Conservation (phyloP, 2,797 vertebrate genomes). For the Lagocephalus sceleratus region DNA sequence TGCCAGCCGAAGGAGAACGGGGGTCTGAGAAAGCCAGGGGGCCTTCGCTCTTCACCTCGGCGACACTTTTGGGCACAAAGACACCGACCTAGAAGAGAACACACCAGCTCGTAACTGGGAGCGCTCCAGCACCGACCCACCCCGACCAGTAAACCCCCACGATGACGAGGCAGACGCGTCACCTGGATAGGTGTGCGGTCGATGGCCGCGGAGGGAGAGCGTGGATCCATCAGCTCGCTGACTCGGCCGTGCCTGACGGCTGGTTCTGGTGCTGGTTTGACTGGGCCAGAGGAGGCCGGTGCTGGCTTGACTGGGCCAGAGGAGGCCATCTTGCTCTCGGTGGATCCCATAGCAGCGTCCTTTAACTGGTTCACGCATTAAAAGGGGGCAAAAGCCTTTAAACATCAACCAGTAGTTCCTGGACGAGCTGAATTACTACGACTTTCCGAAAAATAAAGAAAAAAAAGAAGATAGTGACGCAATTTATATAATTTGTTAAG, state of each 20-base stretch:
- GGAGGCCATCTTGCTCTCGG: conserved; percentile 69
- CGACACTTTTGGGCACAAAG: conserved; percentile 23
- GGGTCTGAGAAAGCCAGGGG: conserved; percentile 61
- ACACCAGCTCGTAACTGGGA: neutral
- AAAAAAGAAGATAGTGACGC: neutral
- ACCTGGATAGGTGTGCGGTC: conserved; percentile 81
- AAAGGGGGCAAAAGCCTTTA: neutral
- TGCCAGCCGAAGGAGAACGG: conserved; percentile 71
- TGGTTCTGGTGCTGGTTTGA: conserved; percentile 58
- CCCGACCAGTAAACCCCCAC: too few species aligned
- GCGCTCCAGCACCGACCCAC: too few species aligned
- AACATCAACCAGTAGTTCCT: neutral
- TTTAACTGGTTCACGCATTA: neutral
- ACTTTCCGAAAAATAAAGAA: neutral
- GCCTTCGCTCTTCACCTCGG: conserved; percentile 30
- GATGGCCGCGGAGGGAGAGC: conserved; percentile 71
- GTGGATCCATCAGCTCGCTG: conserved; percentile 66
- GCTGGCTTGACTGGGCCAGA: conserved; percentile 55
- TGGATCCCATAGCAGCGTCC: conserved; percentile 68
- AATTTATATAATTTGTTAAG: neutral
- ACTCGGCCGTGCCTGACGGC: conserved; percentile 47
- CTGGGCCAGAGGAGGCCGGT: conserved; percentile 26
- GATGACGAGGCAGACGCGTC: neutral
- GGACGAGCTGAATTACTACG: too few species aligned
- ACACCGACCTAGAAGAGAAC: conserved; percentile 46